Conservation (phyloP, 2,797 vertebrate genomes). For the Graptemys geographica region DNA sequence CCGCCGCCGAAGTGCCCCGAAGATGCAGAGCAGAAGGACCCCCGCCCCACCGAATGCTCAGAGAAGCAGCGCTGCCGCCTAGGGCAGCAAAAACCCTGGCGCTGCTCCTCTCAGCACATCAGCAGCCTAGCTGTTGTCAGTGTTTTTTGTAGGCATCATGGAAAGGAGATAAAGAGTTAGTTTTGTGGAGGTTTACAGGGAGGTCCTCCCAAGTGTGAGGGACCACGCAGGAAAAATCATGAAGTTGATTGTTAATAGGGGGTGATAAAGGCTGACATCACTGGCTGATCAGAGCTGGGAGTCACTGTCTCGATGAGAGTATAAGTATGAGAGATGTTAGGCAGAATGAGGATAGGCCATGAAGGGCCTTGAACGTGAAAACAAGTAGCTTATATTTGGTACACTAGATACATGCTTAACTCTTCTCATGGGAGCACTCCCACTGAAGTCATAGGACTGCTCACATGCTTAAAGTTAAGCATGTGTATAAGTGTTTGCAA, state of each 20-base stretch:
- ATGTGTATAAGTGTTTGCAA: neutral
- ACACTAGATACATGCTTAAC: neutral
- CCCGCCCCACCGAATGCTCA: no score
- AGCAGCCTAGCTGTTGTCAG: neutral
- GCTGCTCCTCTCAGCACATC: neutral
- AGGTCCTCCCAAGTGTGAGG: neutral
- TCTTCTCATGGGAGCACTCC: neutral
- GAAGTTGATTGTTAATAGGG: fast-evolving
- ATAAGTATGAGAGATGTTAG: fast-evolving
- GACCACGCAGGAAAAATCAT: neutral
- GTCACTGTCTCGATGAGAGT: neutral
- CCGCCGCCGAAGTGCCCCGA: no score
- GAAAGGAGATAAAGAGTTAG: neutral
- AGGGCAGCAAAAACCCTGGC: no score
- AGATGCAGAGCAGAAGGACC: no score
- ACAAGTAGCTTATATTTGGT: neutral
- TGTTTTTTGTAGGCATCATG: neutral
- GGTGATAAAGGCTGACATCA: fast-evolving
- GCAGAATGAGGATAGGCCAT: neutral
- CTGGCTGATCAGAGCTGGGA: neutral
- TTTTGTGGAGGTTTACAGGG: neutral
- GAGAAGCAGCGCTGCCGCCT: no score
- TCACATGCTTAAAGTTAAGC: neutral
- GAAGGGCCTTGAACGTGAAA: neutral
- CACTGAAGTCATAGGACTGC: neutral